A percentile compares a stretch with the other conserved stretches of the same genome.
Conservation (phyloP, 2,797 vertebrate genomes). For the Cephalopachus bancanus region DNA sequence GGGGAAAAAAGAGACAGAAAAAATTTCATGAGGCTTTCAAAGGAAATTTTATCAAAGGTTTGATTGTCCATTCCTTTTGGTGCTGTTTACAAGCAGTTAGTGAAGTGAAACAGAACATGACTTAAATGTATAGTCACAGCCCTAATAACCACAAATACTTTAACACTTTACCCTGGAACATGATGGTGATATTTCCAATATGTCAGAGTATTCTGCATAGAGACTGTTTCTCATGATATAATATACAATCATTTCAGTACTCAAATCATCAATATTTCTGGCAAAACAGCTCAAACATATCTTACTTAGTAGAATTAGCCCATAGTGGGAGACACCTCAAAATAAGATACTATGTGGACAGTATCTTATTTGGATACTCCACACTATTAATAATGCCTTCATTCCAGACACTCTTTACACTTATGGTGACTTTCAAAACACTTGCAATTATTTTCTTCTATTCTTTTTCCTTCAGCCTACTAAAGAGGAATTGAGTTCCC, state of each 20-base stretch:
- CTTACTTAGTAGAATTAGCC: background rate
- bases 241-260: background rate
- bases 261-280: constrained; percentile 12
- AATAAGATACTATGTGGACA: background rate
- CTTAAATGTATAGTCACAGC: background rate
- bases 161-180: background rate
- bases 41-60: constrained; percentile 8
- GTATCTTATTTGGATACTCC: background rate
- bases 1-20: background rate
- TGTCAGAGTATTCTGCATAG: background rate
- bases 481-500: background rate
- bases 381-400: background rate
- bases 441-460: background rate
- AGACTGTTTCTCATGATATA: background rate
- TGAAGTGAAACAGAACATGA: background rate
- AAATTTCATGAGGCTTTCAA: constrained; percentile 40
- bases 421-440: constrained; percentile 17
- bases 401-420: constrained; percentile 9
- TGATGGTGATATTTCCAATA: background rate
- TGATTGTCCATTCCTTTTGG: background rate
- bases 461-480: constrained; percentile 58
- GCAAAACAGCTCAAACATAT: background rate
- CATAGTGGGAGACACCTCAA: background rate
- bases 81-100: background rate
- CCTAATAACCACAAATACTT: background rate